Percentiles rank a stretch among this genome's conserved stretches.
phyloP scores from a whole-genome alignment of 2,888 invertebrate species.

The Ariolimax columbianus region DNA sequence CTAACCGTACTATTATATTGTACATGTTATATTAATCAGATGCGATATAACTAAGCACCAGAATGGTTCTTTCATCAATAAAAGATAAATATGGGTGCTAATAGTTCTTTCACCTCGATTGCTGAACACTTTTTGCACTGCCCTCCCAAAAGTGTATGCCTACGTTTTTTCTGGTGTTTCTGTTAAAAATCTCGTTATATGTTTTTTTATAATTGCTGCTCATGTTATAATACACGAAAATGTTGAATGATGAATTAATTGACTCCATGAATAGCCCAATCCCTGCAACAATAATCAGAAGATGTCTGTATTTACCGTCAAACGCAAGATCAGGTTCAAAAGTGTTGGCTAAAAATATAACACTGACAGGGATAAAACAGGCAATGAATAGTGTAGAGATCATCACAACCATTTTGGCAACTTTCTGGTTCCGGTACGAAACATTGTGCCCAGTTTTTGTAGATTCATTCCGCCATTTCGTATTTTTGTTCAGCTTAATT shows the following conservation, averaged over 20 bases:
- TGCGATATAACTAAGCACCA: no score
- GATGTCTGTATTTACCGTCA: not conserved
- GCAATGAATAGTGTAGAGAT: not conserved
- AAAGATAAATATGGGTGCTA: no score
- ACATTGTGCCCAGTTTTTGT: not conserved
- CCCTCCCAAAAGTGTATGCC: no score
- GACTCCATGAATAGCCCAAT: not conserved
- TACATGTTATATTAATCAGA: no score
- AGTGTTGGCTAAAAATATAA: not conserved
- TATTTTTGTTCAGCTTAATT: not conserved
- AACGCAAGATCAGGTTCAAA: not conserved
- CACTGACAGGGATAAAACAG: not conserved
- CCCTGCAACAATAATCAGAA: not conserved
- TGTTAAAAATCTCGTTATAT: not conserved
- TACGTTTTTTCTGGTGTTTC: no score
- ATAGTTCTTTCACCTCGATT: no score
- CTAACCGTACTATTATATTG: no score
- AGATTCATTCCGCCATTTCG: not conserved
- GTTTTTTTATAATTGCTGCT: not conserved
- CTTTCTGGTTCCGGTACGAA: not conserved
- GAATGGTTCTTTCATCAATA: no score
- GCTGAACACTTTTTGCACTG: no score
- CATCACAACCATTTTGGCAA: slow-evolving; percentile 1
- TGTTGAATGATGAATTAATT: slow-evolving; percentile 2
- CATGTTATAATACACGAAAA: slow-evolving; percentile 11